These are phyloP conservation scores for Aeoliscus strigatus DNA, from an alignment of 2,797 vertebrate species.

Conservation along the genomic window DNA sequence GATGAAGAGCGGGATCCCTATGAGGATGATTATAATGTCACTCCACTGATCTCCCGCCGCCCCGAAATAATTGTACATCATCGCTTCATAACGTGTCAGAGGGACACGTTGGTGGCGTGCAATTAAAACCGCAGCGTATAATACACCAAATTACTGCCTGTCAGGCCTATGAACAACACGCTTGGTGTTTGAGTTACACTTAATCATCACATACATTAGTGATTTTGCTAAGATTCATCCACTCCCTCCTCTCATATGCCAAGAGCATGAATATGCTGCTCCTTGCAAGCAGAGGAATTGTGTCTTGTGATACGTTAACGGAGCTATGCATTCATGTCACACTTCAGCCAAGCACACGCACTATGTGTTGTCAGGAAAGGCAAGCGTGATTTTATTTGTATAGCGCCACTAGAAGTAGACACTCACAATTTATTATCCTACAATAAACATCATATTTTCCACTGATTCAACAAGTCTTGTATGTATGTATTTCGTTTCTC, in stretches of 20 bases:
- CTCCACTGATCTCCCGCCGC: constrained; percentile 95
- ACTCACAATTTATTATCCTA: too few relatives aligned
- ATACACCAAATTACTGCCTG: constrained; percentile 99
- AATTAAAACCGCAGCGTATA: constrained; percentile 99
- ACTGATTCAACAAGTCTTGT: constrained; percentile 16
- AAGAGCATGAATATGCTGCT: constrained; percentile 81
- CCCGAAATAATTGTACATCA: constrained; percentile 99
- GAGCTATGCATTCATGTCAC: constrained; percentile 30
- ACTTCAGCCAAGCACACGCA: constrained; percentile 21
- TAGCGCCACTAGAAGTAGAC: too few relatives aligned
- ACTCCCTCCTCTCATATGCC: constrained; percentile 66
- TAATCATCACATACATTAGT: constrained; percentile 99
- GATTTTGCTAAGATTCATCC: constrained; percentile 91
- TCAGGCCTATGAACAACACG: constrained; percentile 98
- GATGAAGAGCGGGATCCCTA: constrained; percentile 91
- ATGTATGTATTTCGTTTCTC: too few relatives aligned
- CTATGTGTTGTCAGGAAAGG: constrained; percentile 57
- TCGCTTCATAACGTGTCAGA: constrained; percentile 99
- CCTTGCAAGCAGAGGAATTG: constrained; percentile 82
- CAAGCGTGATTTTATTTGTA: constrained; percentile 78
- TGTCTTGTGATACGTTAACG: constrained; percentile 65
- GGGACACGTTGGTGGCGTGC: constrained; percentile 94
- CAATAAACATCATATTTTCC: too few relatives aligned
- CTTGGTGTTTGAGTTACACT: constrained; percentile 99
- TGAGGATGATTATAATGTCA: constrained; percentile 99